phyloP scores from a whole-genome alignment of 2,888 invertebrate genomes.

The Lutraria lutraria region DNA sequence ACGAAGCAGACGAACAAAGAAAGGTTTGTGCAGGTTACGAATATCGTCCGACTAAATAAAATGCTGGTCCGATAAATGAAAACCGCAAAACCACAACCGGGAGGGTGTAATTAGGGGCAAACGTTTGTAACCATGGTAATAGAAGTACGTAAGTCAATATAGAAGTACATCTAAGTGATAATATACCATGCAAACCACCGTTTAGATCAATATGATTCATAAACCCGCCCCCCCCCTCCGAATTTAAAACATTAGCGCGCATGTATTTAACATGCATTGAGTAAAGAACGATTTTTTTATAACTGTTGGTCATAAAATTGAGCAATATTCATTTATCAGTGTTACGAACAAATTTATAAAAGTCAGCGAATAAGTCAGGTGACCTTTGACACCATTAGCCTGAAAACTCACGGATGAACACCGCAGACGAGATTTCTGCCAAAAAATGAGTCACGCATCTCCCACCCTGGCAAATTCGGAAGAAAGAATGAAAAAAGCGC shows the following conservation, averaged over 20 bases:
- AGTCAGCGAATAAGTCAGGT: not conserved
- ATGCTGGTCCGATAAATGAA: constrained; percentile 16
- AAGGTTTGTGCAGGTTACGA: not conserved
- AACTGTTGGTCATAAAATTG: not conserved
- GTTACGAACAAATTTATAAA: not conserved
- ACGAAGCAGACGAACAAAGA: constrained; percentile 7
- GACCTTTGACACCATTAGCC: not conserved
- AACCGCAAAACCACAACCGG: constrained; percentile 22
- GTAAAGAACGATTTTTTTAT: not conserved
- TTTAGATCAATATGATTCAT: not conserved
- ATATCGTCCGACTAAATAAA: constrained; percentile 1
- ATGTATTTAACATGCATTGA: not conserved
- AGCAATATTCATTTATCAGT: not conserved
- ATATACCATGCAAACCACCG: not conserved
- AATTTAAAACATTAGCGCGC: not conserved
- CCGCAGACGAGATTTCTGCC: constrained; percentile 43
- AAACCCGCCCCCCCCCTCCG: too few species aligned
- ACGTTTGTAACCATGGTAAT: not conserved
- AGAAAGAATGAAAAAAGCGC: constrained; percentile 28
- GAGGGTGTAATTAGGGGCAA: constrained; percentile 10
- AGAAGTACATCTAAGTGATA: not conserved
- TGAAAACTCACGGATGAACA: constrained; percentile 29
- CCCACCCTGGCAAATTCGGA: constrained; percentile 22
- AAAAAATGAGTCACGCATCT: constrained; percentile 43
- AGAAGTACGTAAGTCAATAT: not conserved